Base-by-base conservation (phyloP, 2,797 vertebrate genomes). In the Sandelia bainsii region DNA sequence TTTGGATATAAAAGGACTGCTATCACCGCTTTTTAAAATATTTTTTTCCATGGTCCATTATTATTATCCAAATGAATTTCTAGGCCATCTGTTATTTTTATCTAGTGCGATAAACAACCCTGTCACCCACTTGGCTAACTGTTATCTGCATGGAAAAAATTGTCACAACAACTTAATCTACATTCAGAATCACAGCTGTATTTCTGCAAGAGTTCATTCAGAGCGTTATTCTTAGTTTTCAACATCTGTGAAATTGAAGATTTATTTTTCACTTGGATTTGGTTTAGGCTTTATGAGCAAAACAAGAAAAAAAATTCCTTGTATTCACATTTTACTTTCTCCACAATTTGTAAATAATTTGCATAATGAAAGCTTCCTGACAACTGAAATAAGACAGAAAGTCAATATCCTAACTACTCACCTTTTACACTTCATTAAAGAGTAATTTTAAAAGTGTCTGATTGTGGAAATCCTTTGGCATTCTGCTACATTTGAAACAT, bases 181-280 rank as follows among this genome's bases (percentile, higher is more conserved):
- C 34, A 60, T 69, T 68, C 49, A 39, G 39, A 19, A 34, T 45
- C 39, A 37, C 51, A 72, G 42, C 11, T 60, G 50, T n/a, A 57
- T 64, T n/a, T 57, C 42, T 56, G 48, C 4, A 11, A 20, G 32
- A 54, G 68, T 72, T 81, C 37, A 63, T 17, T 63, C 61, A 57
- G 17, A 53, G 34, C 50, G 25, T 49, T 49, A 32, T 46, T 59
- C 29, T 70, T 77, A 61, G 6, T 40, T 60, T 39, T 12, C 27
- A 48, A 57, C 32, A 67, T 59, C 54, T 70, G 62, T 25, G 54
- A 22, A 57, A 69, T 72, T 20, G 40, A 69, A 27, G 14, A 73
- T 60, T 75, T 17, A 16, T 29, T 39, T 68, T 29, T 39, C 0
- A 51, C 40, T 34, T 20, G 14, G 25, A 60, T 66, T 37, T 56